A percentile compares a stretch with the other conserved stretches of the same genome.
Conservation (phyloP, 2,888 invertebrate genomes). For the Leptopterna dolabrata region DNA sequence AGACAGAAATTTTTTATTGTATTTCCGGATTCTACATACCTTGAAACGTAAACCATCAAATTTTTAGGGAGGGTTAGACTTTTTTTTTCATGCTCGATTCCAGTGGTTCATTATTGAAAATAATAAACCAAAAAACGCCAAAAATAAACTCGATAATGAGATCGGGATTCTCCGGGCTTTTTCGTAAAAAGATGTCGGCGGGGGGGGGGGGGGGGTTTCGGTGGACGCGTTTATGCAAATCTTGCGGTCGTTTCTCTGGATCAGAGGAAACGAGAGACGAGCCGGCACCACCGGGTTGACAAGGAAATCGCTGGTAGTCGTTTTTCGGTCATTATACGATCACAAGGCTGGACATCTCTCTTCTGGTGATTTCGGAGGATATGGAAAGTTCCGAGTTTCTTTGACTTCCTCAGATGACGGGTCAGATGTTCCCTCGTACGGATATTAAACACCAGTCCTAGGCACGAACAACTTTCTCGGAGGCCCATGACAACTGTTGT, state of each 20-base stretch:
- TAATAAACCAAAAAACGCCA: too few species aligned
- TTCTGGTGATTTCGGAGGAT: neutral
- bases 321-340: neutral
- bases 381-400: neutral
- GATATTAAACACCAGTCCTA: too few species aligned
- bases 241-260: neutral
- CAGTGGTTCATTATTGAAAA: too few species aligned
- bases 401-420: too few species aligned
- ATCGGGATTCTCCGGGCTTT: neutral
- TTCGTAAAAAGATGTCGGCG: neutral
- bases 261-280: neutral
- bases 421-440: too few species aligned
- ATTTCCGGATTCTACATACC: too few species aligned
- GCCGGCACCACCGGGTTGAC: neutral
- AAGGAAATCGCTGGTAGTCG: neutral
- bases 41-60: too few species aligned
- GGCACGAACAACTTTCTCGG: too few species aligned
- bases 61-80: too few species aligned
- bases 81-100: too few species aligned
- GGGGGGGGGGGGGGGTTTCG: neutral
- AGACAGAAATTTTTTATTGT: too few species aligned
- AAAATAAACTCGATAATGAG: neutral
- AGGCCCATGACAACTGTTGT: too few species aligned
- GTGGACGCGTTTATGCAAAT: neutral
- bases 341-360: neutral